Base-by-base conservation (phyloP, 2,113 vertebrate genomes). In the Pseudolaguvia tuberculata region DNA sequence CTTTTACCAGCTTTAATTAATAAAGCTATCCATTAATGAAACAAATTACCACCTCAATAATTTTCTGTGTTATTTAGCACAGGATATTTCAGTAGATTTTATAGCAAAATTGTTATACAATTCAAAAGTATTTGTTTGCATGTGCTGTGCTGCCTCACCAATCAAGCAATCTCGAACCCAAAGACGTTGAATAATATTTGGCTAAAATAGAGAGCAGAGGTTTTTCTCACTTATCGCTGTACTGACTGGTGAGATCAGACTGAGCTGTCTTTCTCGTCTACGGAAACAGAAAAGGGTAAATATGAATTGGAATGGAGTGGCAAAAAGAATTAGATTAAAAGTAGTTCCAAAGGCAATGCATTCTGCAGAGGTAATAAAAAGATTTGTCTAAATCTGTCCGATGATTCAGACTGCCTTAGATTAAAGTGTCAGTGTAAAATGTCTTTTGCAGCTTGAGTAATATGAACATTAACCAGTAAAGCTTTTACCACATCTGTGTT, bases 401-500 rank as follows among this genome's bases (percentile, higher is more conserved):
- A 76, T 70, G 66, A 70, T 18, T 70, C 17, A 69, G 45, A 50
- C 17, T 27, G 57, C 48, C 25, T 53, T 29, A 27, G 48, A 77
- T 52, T 35, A 55, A 63, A 52, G 35, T 76, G 21, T 52, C 55
- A 42, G 5, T n/a, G 29, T 76, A 25, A 51, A 70, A 76, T 70
- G 53, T 58, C 55, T 59, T 76, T 69, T 70, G 55, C 74, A 70
- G 66, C 74, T 48, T 42, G 39, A 75, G 35, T 62, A 50, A 52
- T 68, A 59, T 27, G 25, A 70, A 11, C 17, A 53, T 45, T n/a
- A 70, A 31, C 20, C 35, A 45, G 42, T 9, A 31, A 23, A 20
- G 29, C 14, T 50, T 15, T 50, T 57, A 53, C 23, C 29, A 17
- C 14, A 2, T 59, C 45, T 3, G 13, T 11, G 14, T 18, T 50